phyloP scores from a whole-genome alignment of 2,888 invertebrate species.

The Danaus chrysippus region DNA sequence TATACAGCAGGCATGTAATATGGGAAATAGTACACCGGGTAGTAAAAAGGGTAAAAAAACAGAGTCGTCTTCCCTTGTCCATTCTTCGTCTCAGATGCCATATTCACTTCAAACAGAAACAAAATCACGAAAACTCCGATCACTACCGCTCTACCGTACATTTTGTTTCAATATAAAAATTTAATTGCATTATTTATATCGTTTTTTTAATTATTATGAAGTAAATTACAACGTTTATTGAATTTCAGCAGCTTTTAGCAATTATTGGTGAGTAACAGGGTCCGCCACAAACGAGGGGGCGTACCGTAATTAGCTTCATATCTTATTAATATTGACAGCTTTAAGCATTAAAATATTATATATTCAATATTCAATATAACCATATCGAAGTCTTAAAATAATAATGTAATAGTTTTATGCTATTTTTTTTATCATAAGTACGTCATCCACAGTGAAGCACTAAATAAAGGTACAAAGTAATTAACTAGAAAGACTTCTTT shows the following conservation, averaged over 20 bases:
- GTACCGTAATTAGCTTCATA: slow-evolving; percentile 13
- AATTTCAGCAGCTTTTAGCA: slow-evolving; percentile 15
- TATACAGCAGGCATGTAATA: slow-evolving; percentile 23
- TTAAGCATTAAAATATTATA: neutral
- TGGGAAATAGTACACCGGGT: slow-evolving; percentile 24
- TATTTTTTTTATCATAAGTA: too few relatives aligned
- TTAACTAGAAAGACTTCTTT: too few relatives aligned
- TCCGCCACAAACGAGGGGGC: slow-evolving; percentile 12
- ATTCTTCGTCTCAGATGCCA: neutral
- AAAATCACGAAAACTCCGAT: neutral
- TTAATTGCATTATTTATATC: neutral
- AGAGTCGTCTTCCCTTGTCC: neutral
- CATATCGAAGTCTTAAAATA: too few relatives aligned
- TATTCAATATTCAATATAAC: too few relatives aligned
- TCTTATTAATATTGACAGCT: slow-evolving; percentile 8
- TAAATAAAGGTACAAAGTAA: too few relatives aligned
- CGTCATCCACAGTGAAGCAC: too few relatives aligned
- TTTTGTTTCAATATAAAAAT: neutral
- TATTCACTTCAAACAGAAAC: neutral
- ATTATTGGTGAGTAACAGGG: slow-evolving; percentile 16
- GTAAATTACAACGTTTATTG: slow-evolving; percentile 11
- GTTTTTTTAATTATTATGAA: neutral
- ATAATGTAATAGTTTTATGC: too few relatives aligned
- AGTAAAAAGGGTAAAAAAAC: neutral
- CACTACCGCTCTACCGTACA: neutral